Evolutionary conservation across 1,140 invertebrate genomes (phyloP).

Genomic region (Nebria ingens): DNA sequence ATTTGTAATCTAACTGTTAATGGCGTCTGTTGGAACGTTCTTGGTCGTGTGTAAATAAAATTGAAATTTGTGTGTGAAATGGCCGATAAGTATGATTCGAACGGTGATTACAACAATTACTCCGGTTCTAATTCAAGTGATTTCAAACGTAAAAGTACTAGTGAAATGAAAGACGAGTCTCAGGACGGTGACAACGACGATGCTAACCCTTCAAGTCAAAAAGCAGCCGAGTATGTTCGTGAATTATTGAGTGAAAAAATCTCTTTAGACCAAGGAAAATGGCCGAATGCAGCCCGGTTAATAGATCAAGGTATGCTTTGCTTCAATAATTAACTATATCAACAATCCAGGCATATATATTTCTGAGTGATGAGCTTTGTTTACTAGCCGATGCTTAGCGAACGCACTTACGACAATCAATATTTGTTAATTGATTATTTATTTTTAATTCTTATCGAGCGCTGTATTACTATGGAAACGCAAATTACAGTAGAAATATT

Average conservation of each 20-base stretch:
- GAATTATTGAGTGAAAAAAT: conserved; percentile 65
- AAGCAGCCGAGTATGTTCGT: conserved; percentile 63
- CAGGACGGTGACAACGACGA: conserved; percentile 42
- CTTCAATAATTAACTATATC: too few species aligned
- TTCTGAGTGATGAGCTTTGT: too few species aligned
- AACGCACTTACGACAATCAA: not conserved
- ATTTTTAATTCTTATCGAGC: too few species aligned
- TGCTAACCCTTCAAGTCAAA: conserved; percentile 40
- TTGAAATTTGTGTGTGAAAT: conserved; percentile 15
- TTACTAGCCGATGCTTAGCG: not conserved
- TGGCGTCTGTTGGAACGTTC: too few species aligned
- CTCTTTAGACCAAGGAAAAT: conserved; percentile 54
- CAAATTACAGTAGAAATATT: too few species aligned
- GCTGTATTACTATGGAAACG: too few species aligned
- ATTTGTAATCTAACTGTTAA: not conserved
- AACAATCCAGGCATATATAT: too few species aligned
- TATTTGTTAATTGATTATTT: not conserved
- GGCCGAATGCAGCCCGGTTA: conserved; percentile 54
- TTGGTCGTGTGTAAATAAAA: not conserved
- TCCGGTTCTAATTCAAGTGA: conserved; percentile 32
- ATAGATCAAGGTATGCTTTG: conserved; percentile 58
- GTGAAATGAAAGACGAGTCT: conserved; percentile 19
- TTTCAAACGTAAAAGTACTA: conserved; percentile 40
- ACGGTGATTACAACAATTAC: conserved; percentile 23
- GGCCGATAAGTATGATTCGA: conserved; percentile 27